phyloP scores from a whole-genome alignment of 37 sponge, comb jelly and placozoan genomes.

The Spongia lamella region DNA sequence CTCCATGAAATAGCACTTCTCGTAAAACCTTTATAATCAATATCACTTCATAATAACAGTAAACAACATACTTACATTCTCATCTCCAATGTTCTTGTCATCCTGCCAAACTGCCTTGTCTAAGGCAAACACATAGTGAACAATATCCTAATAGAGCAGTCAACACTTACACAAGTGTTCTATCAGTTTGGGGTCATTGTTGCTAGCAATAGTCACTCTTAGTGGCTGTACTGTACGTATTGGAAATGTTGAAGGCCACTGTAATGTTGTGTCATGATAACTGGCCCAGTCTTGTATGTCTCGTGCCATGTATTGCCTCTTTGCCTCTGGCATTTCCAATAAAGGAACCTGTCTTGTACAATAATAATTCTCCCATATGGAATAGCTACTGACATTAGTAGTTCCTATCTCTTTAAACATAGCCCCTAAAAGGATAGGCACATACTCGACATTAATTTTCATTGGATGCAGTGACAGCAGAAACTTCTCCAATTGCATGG shows the following conservation, averaged over 20 bases:
- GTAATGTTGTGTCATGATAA: conserved; percentile 31
- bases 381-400: conserved; percentile 67
- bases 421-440: conserved; percentile 85
- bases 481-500: conserved; percentile 36
- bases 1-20: conserved; percentile 51
- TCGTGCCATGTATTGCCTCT: conserved; percentile 40
- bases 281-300: conserved; percentile 74
- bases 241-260: conserved; percentile 72
- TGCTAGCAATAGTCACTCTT: conserved; percentile 76
- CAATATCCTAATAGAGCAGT: not conserved
- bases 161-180: conserved; percentile 47
- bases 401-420: conserved; percentile 82
- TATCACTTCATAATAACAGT: no score
- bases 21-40: conserved; percentile 39
- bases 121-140: conserved; percentile 14
- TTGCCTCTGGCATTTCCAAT: conserved; percentile 52
- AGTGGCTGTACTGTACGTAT: conserved; percentile 70
- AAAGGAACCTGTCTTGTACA: conserved; percentile 48
- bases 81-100: conserved; percentile 64
- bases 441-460: conserved; percentile 65
- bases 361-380: not conserved
- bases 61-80: conserved; percentile 27
- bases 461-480: conserved; percentile 39
- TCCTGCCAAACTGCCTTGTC: conserved; percentile 78
- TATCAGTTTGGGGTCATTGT: conserved; percentile 48